Evolutionary conservation across 2,888 invertebrate genomes (phyloP).

Genomic region (Nomada hirtipes): DNA sequence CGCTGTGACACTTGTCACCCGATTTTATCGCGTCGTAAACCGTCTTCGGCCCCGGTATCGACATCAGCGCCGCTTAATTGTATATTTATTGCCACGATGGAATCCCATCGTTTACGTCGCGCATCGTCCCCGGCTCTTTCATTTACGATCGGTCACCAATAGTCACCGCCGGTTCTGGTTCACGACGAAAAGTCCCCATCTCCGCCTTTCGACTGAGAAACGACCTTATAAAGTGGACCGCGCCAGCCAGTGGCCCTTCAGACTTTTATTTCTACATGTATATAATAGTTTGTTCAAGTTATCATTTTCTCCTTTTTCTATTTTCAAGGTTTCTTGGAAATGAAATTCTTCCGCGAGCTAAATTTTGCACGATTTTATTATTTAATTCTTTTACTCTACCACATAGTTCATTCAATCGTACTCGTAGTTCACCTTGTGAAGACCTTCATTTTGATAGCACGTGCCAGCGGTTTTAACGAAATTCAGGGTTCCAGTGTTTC

Average conservation of each 20-base stretch:
- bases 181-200: background rate
- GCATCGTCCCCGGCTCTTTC: slow-evolving; percentile 34
- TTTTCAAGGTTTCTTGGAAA: too few species aligned
- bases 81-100: slow-evolving; percentile 76
- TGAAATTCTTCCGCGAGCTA: too few species aligned
- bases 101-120: slow-evolving; percentile 62
- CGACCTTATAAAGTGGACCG: background rate
- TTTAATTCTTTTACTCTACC: too few species aligned
- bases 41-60: slow-evolving; percentile 70
- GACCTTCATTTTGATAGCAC: too few species aligned
- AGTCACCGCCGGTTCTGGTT: background rate
- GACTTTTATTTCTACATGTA: too few species aligned
- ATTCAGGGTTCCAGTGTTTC: too few species aligned
- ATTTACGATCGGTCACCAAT: slow-evolving; percentile 52
- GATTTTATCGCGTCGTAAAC: slow-evolving; percentile 82
- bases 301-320: too few species aligned
- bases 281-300: too few species aligned
- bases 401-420: too few species aligned
- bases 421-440: too few species aligned
- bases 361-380: too few species aligned
- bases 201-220: background rate
- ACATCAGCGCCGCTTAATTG: slow-evolving; percentile 78
- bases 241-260: background rate
- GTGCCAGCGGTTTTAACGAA: too few species aligned
- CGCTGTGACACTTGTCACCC: slow-evolving; percentile 81